Base-by-base conservation (phyloP, 2,888 invertebrate genomes). In the Macrosoma leucophasiata region DNA sequence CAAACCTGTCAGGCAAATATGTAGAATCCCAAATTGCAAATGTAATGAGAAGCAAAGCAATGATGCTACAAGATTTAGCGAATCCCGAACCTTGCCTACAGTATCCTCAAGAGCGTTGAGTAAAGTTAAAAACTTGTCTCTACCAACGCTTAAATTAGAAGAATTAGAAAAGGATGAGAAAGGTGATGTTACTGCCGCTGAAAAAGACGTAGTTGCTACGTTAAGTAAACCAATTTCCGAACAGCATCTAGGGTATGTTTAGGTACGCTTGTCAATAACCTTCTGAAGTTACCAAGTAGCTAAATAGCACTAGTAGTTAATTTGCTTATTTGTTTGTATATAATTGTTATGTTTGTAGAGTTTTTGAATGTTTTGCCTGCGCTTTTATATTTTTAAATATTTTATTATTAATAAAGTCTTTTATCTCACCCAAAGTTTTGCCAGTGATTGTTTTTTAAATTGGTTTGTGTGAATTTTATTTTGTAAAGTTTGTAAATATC, bases 231-330 rank as follows among this genome's bases (percentile, higher is more conserved):
- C 81, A 8, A 71, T 86, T 45, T 84, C 85, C 36, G 87, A 87
- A 62, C 84, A 86, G 52, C 85, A 85, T 61, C 79, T 87, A 64
- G 87, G 87, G 23, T 87, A 85, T 62, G 86, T 87, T 44, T 87
- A 76, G 62, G 41, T 32, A 41, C 44, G 32, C 29, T 22, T 37
- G 32, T 22, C 14, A 20, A 26, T 48, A 41, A 29, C 29, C 28
- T 46, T 34, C 13, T 15, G 33, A 29, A 39, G 50, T 51, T 54
- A 53, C 50, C 52, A n/a, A 52, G 36, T 41, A 41, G n/a, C 22
- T 31, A 22, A 34, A 36, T 32, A 29, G 4, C 10, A 13, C n/a
- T 39, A 40, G 10, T 17, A 13, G 6, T 14, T 20, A 22, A 26
- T 14, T 9, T 5, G 13, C 15, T 18, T 24, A 29, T 18, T 6